Evolutionary conservation across 1,140 invertebrate species (phyloP).

Genomic region (Drosophila mayri): DNA sequence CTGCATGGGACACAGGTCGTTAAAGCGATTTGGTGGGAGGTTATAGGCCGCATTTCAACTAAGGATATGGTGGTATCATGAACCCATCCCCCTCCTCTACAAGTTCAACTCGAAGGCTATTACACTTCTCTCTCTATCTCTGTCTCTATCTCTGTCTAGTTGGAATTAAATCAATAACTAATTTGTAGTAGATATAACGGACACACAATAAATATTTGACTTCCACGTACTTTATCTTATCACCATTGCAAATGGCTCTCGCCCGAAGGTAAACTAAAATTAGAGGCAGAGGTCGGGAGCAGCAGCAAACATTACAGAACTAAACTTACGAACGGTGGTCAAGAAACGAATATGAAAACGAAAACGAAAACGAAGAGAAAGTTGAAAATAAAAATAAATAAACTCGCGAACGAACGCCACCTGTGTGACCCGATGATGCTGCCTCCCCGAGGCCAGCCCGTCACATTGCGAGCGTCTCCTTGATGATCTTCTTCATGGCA

Average conservation of each 20-base stretch:
- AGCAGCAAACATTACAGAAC: not conserved
- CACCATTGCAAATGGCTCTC: constrained; percentile 27
- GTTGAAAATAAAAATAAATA: constrained; percentile 12
- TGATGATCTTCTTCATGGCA: constrained; percentile 95
- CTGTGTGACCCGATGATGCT: not conserved
- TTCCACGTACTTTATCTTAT: constrained; percentile 20
- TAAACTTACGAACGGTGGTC: constrained; percentile 4
- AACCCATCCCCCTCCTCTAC: not conserved
- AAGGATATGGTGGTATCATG: constrained; percentile 5
- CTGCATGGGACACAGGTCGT: constrained; percentile 10
- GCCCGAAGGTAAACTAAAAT: not conserved
- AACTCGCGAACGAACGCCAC: constrained; percentile 1
- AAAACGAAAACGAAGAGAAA: not conserved
- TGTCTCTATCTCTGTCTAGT: not conserved
- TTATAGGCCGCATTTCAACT: constrained; percentile 4
- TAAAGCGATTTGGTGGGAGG: constrained; percentile 21
- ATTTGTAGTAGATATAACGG: constrained; percentile 6
- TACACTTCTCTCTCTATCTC: not conserved
- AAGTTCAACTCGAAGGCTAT: not conserved
- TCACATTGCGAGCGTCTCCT: constrained; percentile 93
- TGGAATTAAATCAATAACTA: constrained; percentile 28
- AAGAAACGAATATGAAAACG: not conserved
- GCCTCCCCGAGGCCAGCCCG: constrained; percentile 17
- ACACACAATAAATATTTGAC: constrained; percentile 29
- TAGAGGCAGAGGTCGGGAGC: not conserved